Percentiles rank a stretch among this genome's conserved stretches.
phyloP scores from a whole-genome alignment of 2,797 vertebrate species.

The Melanotaenia pygmaea region DNA sequence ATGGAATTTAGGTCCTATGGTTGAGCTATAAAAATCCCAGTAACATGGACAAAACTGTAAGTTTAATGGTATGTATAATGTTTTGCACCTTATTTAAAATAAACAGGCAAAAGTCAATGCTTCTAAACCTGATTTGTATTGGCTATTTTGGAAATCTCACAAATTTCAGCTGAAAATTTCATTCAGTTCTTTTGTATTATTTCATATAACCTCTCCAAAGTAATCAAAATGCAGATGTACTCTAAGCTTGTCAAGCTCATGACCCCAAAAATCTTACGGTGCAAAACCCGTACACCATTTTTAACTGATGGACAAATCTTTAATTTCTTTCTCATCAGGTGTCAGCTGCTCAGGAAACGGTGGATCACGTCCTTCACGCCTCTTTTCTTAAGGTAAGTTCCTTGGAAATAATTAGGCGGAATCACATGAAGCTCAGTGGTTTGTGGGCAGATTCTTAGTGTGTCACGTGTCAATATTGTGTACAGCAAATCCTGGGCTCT shows the following conservation, averaged over 20 bases:
- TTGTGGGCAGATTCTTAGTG: background rate
- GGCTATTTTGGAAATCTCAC: no score
- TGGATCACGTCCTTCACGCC: background rate
- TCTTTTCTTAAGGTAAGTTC: background rate
- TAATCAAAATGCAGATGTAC: background rate
- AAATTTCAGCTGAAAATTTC: no score
- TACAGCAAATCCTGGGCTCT: background rate
- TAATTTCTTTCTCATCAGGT: background rate
- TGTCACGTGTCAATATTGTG: background rate
- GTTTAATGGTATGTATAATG: no score
- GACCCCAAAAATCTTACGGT: background rate
- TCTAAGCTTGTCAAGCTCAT: background rate
- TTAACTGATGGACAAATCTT: background rate
- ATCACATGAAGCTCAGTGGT: background rate
- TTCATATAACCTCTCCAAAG: no score
- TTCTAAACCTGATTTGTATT: no score
- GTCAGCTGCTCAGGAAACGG: background rate
- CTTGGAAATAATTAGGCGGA: background rate
- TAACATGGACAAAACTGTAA: no score
- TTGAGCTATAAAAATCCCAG: no score
- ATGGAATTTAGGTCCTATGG: background rate
- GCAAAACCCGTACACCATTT: background rate
- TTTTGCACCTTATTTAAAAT: no score
- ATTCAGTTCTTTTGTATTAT: no score
- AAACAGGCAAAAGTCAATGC: no score